A percentile compares a stretch with the other conserved stretches of the same genome.
phyloP scores from a whole-genome alignment of 2,888 invertebrate genomes.

The Agrilus cyanescens region DNA sequence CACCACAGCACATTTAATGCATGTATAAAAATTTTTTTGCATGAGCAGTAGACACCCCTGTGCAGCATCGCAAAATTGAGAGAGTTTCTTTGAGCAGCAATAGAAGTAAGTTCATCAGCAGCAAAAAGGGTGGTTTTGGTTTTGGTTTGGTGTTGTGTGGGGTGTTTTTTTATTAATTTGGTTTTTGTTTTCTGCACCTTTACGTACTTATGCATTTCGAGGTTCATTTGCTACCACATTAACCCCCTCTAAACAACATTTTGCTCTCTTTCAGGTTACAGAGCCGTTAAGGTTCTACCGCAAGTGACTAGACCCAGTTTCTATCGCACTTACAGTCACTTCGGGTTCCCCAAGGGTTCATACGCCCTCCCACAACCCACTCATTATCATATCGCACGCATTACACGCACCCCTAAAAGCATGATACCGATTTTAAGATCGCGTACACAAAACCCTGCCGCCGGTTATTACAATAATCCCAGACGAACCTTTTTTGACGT shows the following conservation, averaged over 20 bases:
- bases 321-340: slow-evolving; percentile 31
- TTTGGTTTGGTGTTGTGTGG: not conserved
- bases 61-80: slow-evolving; percentile 12
- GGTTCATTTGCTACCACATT: too few species aligned
- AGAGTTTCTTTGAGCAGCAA: slow-evolving; percentile 13
- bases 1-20: slow-evolving; percentile 1
- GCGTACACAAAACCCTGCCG: not conserved
- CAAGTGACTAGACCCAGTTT: slow-evolving; percentile 5
- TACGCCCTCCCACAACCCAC: slow-evolving; percentile 31
- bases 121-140: not conserved
- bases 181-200: slow-evolving; percentile 1
- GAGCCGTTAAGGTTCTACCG: slow-evolving; percentile 9
- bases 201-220: not conserved
- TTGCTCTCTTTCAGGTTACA: slow-evolving; percentile 20
- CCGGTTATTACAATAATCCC: slow-evolving; percentile 4
- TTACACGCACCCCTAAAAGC: slow-evolving; percentile 21
- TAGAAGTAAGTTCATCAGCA: slow-evolving; percentile 13
- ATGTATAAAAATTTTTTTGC: slow-evolving; percentile 10
- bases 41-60: slow-evolving; percentile 11
- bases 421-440: slow-evolving; percentile 23
- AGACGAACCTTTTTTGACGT: slow-evolving; percentile 13
- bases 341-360: slow-evolving; percentile 33
- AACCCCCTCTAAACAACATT: slow-evolving; percentile 9
- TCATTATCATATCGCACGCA: slow-evolving; percentile 32
- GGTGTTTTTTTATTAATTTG: slow-evolving; percentile 1